Evolutionary conservation across 2,888 invertebrate genomes (phyloP), one percentile per base, ranked within the genome.

Genomic region (Rotaria macrura): DNA sequence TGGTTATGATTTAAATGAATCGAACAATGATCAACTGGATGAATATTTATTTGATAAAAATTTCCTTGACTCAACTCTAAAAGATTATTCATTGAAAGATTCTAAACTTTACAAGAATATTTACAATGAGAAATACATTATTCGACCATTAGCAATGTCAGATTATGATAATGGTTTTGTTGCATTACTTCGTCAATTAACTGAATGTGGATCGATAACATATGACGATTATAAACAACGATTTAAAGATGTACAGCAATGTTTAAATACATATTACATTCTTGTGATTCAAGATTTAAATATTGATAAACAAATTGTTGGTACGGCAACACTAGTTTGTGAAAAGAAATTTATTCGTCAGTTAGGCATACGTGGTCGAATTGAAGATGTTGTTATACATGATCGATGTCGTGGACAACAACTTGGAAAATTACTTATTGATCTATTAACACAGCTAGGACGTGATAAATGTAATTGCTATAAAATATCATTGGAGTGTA

Each of bases 331-430:
- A 54, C 55, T 86, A 7, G 86, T 86, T 38, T 85, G 84, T 49
- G 86, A 86, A 52, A 84, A 86, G 43, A 86, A 86, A 83, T 86
- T 86, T 52, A 86, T 86, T 65, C 79, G 85, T 29, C 84, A 85
- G 55, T 52, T 52, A 47, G 83, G 86, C 52, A 20, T 79, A n/a
- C 72, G 86, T 43, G 86, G 84, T 57, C 38, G 86, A 57, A 55
- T 86, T 34, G 86, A 86, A 79, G 86, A 86, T 54, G 79, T 86
- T 54, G 84, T 84, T 25, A 57, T 85, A 23, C 55, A 86, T 85
- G 55, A 79, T 29, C 55, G 74, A 29, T 86, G 79, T 34, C 86
- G 86, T 83, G 86, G 86, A 40, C 74, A 83, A 57, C n/a, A 54
- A 84, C 57, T 86, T 1, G 72, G 84, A 25, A 86, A 86, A 79